Base-by-base conservation (phyloP, 2,797 vertebrate species). In the Acanthiza pusilla region DNA sequence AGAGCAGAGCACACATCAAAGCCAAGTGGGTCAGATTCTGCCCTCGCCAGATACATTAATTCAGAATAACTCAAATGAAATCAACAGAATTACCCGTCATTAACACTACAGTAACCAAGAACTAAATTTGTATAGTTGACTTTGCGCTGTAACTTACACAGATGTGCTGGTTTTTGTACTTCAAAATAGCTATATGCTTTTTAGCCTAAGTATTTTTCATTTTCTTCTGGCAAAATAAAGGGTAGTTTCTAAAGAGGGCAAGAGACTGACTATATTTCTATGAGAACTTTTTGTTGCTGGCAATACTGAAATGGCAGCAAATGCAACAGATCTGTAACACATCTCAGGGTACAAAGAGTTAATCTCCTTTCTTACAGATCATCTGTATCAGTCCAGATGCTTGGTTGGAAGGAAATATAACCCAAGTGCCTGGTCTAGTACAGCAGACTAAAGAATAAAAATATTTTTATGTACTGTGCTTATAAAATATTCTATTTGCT, bases 1-100 rank as follows among this genome's bases (percentile, higher is more conserved):
- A 94, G 94, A 95, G 88, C 88, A 86, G 60, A 94, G 93, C 95
- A 83, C 83, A 95, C 93, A 94, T 95, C 93, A 96, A 96, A 97
- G 96, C 79, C 15, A 7, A 79, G 32, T 57, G 83, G 91, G 89
- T 94, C 89, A 91, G 48, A 67, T 95, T 65, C 85, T 94, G 89
- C 89, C 89, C 80, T 90, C 57, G 13, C 89, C 61, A 58, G 79
- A 74, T 67, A 38, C 40, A 67, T 91, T 93, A 85, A 76, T 93
- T 88, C 61, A 94, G 74, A 94, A 79, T 67, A 94, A 94, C 72
- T 74, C 67, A 82, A 89, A 92, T 1, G 2, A 96, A 95, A 95
- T 91, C 67, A 96, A 91, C 74, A 94, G 86, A 96, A 91, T 92
- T 94, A 70, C 84, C 54, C 1, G 0, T 80, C 91, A 61, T 94